phyloP scores from a whole-genome alignment of 2,888 invertebrate genomes.

The Adelphocoris suturalis region DNA sequence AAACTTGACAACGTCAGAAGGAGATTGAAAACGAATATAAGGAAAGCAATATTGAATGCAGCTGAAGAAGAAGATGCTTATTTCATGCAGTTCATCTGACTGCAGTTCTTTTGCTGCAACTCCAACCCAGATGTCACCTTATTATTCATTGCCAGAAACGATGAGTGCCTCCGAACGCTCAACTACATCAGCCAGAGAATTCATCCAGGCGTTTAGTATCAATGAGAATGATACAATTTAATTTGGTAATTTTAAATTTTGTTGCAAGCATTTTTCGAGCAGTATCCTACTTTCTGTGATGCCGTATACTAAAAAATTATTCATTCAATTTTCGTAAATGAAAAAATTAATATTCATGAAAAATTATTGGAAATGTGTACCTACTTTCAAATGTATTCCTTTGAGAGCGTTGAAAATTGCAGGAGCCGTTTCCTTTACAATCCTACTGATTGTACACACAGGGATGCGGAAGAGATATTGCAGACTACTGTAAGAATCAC shows the following conservation, averaged over 20 bases:
- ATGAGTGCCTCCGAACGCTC: not conserved
- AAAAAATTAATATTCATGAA: no score
- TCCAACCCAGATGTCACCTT: not conserved
- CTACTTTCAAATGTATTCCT: not conserved
- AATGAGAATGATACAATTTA: no score
- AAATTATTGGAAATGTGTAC: not conserved
- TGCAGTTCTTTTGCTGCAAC: not conserved
- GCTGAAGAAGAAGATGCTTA: constrained; percentile 25
- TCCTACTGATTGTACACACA: not conserved
- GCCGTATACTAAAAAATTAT: not conserved
- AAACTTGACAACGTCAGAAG: constrained; percentile 15
- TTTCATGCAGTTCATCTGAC: constrained; percentile 1
- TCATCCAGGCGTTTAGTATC: not conserved
- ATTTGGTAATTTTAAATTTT: no score
- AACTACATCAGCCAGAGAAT: not conserved
- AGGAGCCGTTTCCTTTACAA: not conserved
- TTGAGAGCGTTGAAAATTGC: not conserved
- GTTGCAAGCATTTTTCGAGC: no score
- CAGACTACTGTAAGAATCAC: not conserved
- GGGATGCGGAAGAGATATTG: not conserved
- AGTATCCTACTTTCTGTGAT: no score
- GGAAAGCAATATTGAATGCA: constrained; percentile 30
- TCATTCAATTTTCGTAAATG: not conserved
- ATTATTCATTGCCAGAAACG: not conserved
- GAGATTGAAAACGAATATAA: constrained; percentile 25